phyloP scores from a whole-genome alignment of 2,113 vertebrate genomes.

The Collichthys lucidus region DNA sequence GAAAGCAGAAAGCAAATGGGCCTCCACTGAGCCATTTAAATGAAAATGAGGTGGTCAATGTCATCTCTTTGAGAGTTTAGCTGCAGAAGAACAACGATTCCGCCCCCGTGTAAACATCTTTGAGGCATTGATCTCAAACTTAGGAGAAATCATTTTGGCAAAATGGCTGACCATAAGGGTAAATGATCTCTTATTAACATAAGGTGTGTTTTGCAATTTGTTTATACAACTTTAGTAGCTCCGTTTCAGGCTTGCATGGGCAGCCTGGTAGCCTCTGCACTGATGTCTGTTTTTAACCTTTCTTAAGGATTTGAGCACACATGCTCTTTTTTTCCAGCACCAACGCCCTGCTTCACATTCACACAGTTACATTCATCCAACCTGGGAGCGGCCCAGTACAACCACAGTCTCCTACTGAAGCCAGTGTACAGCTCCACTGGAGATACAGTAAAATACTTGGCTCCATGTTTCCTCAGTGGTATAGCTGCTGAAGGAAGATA shows the following conservation, averaged over 20 bases:
- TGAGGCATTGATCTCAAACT: constrained; percentile 53
- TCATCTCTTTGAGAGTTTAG: constrained; percentile 72
- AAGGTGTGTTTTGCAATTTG: constrained; percentile 56
- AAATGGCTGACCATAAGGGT: constrained; percentile 47
- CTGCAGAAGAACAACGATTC: constrained; percentile 66
- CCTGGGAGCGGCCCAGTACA: constrained; percentile 42
- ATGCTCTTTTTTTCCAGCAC: constrained; percentile 43
- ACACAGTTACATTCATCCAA: constrained; percentile 41
- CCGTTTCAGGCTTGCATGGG: constrained; percentile 26
- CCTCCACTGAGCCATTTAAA: constrained; percentile 74
- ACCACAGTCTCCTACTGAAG: constrained; percentile 34
- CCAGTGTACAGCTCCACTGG: constrained; percentile 31
- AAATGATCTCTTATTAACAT: constrained; percentile 60
- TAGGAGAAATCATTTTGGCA: constrained; percentile 41
- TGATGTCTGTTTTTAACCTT: constrained; percentile 51
- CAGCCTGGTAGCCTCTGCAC: constrained; percentile 20
- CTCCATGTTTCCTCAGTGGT: constrained; percentile 49
- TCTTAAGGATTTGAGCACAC: constrained; percentile 35
- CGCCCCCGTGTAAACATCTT: constrained; percentile 51
- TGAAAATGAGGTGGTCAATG: constrained; percentile 85
- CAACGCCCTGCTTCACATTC: constrained; percentile 51
- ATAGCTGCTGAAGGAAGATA: not conserved
- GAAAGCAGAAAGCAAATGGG: constrained; percentile 74
- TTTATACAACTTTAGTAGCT: constrained; percentile 47
- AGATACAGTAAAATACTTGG: constrained; percentile 32